Percentiles rank a stretch among this genome's conserved stretches.
These are phyloP conservation scores for Chrysocyon brachyurus DNA, from an alignment of 2,797 vertebrate species.

Conservation along the genomic window DNA sequence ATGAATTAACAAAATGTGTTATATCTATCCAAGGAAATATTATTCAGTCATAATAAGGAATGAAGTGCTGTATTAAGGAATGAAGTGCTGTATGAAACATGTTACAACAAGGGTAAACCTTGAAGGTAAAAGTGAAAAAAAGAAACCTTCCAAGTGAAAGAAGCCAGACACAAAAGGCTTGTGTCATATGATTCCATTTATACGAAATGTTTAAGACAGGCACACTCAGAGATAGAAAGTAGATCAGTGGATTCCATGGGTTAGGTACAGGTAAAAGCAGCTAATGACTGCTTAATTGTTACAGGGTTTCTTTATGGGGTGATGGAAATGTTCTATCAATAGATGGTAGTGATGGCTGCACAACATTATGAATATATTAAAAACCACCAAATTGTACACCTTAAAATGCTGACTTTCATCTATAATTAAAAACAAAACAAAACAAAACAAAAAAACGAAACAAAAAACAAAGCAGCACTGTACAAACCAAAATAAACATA, in stretches of 20 bases:
- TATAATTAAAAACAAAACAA: not conserved
- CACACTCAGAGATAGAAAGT: not conserved
- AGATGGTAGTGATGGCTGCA: not conserved
- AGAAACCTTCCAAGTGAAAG: not conserved
- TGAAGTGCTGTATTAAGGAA: not conserved
- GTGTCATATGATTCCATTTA: not conserved
- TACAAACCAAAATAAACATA: not conserved
- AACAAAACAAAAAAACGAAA: not conserved
- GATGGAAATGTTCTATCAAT: not conserved
- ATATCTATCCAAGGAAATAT: not conserved
- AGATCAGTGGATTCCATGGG: no score
- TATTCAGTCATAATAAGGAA: not conserved
- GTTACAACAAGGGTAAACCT: not conserved
- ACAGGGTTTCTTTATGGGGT: not conserved
- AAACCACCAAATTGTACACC: not conserved
- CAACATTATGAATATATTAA: not conserved
- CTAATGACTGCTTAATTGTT: not conserved
- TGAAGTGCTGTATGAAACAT: not conserved
- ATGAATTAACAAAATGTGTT: not conserved
- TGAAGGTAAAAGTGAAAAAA: not conserved
- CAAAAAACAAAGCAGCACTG: not conserved
- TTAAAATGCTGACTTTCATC: slow-evolving; percentile 26
- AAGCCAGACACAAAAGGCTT: not conserved
- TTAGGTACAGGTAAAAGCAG: not conserved
- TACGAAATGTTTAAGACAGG: not conserved